A percentile compares a stretch with the other conserved stretches of the same genome.
Conservation (phyloP, 2,797 vertebrate species). For the Mormyrops boulengeri region DNA sequence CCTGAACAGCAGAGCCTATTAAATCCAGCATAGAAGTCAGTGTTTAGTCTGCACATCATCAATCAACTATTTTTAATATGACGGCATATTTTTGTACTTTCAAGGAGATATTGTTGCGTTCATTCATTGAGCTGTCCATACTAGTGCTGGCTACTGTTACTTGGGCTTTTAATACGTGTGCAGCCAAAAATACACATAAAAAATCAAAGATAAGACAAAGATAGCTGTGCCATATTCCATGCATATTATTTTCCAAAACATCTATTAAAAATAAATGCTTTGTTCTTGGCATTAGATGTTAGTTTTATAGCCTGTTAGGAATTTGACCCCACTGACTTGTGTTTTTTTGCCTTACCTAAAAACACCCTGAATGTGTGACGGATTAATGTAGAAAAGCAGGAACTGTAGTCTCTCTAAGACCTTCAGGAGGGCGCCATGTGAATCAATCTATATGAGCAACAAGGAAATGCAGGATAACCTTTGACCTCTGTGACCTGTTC, state of each 20-base stretch:
- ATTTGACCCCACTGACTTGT: background rate
- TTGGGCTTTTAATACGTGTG: background rate
- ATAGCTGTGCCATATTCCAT: background rate
- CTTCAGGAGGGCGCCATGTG: slow-evolving; percentile 40
- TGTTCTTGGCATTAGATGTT: background rate
- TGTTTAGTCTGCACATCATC: background rate
- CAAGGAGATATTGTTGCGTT: background rate
- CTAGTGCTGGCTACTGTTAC: background rate
- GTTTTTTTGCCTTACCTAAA: background rate
- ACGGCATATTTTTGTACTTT: background rate
- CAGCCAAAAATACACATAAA: background rate
- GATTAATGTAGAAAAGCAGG: background rate
- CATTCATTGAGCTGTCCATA: background rate
- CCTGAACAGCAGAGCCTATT: background rate
- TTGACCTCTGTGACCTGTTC: slow-evolving; percentile 65
- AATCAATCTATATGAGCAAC: slow-evolving; percentile 58
- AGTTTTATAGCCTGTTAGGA: background rate
- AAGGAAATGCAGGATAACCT: slow-evolving; percentile 45
- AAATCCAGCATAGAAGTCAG: background rate
- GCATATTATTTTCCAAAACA: background rate
- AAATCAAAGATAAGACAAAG: background rate
- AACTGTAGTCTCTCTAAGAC: slow-evolving; percentile 41
- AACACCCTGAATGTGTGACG: background rate
- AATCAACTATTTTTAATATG: background rate
- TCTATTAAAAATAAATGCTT: slow-evolving; percentile 7